phyloP scores from a whole-genome alignment of 1,140 invertebrate species.

The Periplaneta americana region DNA sequence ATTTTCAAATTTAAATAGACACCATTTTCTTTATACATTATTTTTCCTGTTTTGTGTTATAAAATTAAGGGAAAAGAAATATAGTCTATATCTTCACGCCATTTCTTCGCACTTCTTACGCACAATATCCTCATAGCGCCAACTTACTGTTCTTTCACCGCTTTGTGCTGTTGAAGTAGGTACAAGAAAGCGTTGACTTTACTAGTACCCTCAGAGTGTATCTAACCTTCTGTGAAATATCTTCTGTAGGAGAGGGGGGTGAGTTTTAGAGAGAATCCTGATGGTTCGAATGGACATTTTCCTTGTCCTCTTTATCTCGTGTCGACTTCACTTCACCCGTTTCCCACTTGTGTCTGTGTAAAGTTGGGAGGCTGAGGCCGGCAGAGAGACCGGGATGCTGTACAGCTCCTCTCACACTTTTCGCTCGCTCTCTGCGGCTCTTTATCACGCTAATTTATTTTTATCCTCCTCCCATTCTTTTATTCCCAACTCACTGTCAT shows the following conservation, averaged over 20 bases:
- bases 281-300: not conserved
- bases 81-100: too few species aligned
- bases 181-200: not conserved
- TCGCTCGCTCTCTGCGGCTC: not conserved
- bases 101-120: too few species aligned
- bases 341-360: not conserved
- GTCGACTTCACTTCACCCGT: too few species aligned
- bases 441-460: not conserved
- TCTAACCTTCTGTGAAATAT: not conserved
- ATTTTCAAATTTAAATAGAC: too few species aligned
- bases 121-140: too few species aligned
- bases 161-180: not conserved
- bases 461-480: not conserved
- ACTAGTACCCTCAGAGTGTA: not conserved
- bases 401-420: not conserved
- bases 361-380: too few species aligned
- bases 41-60: too few species aligned
- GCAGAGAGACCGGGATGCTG: not conserved
- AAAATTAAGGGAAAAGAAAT: too few species aligned
- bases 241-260: too few species aligned
- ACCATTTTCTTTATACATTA: too few species aligned
- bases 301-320: not conserved
- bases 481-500: not conserved
- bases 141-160: too few species aligned
- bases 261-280: not conserved